A percentile compares a stretch with the other conserved stretches of the same genome.
phyloP scores from a whole-genome alignment of 1,140 invertebrate species.

The Atta cephalotes region DNA sequence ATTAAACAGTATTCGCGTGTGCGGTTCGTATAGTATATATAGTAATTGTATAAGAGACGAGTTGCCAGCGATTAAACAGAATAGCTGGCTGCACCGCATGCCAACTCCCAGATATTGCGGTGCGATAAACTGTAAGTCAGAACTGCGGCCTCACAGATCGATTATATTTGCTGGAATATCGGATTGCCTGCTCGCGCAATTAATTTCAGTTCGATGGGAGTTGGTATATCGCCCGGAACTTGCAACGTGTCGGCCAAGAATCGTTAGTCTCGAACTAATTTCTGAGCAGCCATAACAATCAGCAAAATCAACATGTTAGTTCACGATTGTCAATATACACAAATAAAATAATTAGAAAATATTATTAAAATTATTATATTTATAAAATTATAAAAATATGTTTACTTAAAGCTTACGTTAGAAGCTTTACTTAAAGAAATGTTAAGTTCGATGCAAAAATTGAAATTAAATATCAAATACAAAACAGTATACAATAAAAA shows the following conservation, averaged over 20 bases:
- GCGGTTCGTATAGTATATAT: conserved; percentile 17
- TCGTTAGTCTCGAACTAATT: conserved; percentile 37
- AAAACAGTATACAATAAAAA: too few species aligned
- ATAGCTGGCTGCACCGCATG: conserved; percentile 45
- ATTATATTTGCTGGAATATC: conserved; percentile 55
- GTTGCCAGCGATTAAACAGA: conserved; percentile 55
- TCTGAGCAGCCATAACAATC: not conserved
- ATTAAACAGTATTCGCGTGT: conserved; percentile 55
- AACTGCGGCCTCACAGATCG: conserved; percentile 32
- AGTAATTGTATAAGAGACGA: conserved; percentile 23
- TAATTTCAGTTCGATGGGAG: conserved; percentile 49
- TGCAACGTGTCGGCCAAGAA: not conserved
- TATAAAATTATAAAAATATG: too few species aligned
- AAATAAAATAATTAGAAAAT: not conserved
- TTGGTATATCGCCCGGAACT: conserved; percentile 5
- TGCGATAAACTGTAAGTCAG: conserved; percentile 42
- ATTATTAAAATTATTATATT: not conserved
- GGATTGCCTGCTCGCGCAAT: conserved; percentile 41
- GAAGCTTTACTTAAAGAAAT: not conserved
- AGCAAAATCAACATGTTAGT: not conserved
- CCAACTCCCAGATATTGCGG: conserved; percentile 50
- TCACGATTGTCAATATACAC: not conserved
- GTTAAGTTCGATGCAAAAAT: not conserved
- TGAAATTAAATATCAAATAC: not conserved
- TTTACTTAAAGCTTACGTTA: not conserved